Percentiles rank a stretch among this genome's conserved stretches.
Evolutionary conservation across 2,888 invertebrate genomes (phyloP).

Genomic region (Drosophila phalerata): DNA sequence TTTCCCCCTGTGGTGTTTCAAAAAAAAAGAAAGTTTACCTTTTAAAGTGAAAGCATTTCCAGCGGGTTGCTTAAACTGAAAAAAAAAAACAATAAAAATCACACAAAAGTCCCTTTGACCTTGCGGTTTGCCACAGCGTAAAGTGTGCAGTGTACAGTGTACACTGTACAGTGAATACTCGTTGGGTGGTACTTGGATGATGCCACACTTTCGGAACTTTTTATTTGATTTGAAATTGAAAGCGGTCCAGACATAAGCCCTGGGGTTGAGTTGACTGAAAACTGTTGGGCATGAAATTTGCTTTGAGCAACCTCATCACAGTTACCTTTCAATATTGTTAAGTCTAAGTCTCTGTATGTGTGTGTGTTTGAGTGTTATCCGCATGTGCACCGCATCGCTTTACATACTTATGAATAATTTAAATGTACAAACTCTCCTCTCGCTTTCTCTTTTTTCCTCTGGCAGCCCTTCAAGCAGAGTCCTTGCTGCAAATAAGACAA

Average conservation of each 20-base stretch:
- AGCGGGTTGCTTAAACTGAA: constrained; percentile 51
- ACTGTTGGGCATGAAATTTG: constrained; percentile 64
- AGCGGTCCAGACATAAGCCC: constrained; percentile 59
- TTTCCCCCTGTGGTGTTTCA: neutral
- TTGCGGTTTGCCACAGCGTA: constrained; percentile 39
- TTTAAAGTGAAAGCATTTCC: constrained; percentile 62
- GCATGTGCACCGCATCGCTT: constrained; percentile 60
- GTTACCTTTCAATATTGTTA: constrained; percentile 45
- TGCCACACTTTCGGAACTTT: constrained; percentile 64
- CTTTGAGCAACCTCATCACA: constrained; percentile 32
- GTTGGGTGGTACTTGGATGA: constrained; percentile 42
- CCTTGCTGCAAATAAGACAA: constrained; percentile 34
- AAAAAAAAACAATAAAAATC: constrained; percentile 46
- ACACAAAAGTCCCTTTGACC: constrained; percentile 64
- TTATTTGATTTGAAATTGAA: constrained; percentile 76
- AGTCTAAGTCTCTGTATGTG: constrained; percentile 14
- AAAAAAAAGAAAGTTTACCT: constrained; percentile 50
- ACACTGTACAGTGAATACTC: constrained; percentile 11
- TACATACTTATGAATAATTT: constrained; percentile 74
- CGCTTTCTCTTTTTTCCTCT: neutral
- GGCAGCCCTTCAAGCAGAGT: neutral
- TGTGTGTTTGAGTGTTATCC: constrained; percentile 20
- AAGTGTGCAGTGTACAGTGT: neutral
- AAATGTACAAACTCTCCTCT: constrained; percentile 25
- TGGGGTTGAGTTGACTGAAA: constrained; percentile 32